Conservation (phyloP, 2,888 invertebrate genomes). For the Andrena fulva region DNA sequence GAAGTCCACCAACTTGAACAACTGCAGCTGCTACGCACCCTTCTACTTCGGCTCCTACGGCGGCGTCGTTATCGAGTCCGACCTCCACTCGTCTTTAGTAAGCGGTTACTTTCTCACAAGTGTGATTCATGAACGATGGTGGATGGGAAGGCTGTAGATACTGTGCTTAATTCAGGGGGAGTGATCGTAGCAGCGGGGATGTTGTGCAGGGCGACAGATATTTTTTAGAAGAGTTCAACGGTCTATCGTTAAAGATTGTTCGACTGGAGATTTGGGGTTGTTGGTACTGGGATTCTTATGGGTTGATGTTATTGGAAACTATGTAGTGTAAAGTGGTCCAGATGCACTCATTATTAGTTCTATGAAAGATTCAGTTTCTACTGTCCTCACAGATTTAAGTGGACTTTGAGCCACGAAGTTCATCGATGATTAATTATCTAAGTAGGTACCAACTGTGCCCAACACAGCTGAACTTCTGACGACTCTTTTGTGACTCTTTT, state of each 20-base stretch:
- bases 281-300: too few relatives aligned
- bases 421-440: too few relatives aligned
- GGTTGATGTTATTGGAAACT: too few relatives aligned
- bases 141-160: neutral
- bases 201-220: too few relatives aligned
- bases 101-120: neutral
- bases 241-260: too few relatives aligned
- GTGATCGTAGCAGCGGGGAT: too few relatives aligned
- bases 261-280: too few relatives aligned
- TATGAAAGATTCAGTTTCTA: too few relatives aligned
- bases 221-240: too few relatives aligned
- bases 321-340: too few relatives aligned
- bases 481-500: neutral
- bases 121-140: neutral
- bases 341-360: too few relatives aligned
- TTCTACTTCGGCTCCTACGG: slow-evolving; percentile 58
- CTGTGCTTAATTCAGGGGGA: neutral
- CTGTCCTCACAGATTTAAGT: too few relatives aligned
- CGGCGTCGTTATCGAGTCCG: slow-evolving; percentile 15
- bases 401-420: neutral
- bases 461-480: neutral
- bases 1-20: slow-evolving; percentile 59
- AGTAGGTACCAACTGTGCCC: neutral
- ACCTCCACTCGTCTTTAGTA: slow-evolving; percentile 47
- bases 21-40: slow-evolving; percentile 58